Evolutionary conservation across 2,888 invertebrate species (phyloP), one percentile per base, ranked within the genome.

Genomic region (Drosophila atripex): DNA sequence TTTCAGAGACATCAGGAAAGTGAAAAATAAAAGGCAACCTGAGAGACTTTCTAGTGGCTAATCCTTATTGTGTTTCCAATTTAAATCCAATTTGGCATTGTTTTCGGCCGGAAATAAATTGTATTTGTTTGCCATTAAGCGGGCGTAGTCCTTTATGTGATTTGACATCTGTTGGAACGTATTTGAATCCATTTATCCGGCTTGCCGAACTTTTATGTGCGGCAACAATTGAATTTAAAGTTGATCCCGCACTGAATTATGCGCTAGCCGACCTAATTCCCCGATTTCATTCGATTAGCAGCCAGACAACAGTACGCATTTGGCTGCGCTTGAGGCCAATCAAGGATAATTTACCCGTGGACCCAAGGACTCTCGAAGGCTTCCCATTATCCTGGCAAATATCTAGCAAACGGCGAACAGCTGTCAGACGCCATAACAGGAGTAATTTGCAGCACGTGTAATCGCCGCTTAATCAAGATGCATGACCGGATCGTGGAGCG

Each of bases 401-500:
- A 38, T 50, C 66, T 68, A 30, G 51, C 46, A 46, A 11, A 32
- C 39, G 39, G 30, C 58, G 41, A 65, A 68, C 69, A 53, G 41
- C 61, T 61, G 52, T 54, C 60, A 59, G 43, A 49, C 50, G 46
- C 41, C 64, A 58, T 52, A 59, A 53, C 39, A 47, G 47, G n/a
- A 30, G 16, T 35, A 14, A 21, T 59, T 55, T 45, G 65, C 45
- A 56, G 71, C 57, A 65, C 45, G 46, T 71, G 71, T 71, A 82
- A 85, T 68, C 63, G 49, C 14, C 54, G 59, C 53, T 68, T 75
- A 73, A 70, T 71, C 71, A 71, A 72, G 72, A 71, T 39, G 55
- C 52, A 65, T 49, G 35, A 38, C 38, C 11, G 43, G 43, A 69
- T 60, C 63, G 74, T 65, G 69, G 49, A 50, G 60, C 61, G 51